Evolutionary conservation across 2,797 vertebrate species (phyloP).

Genomic region (Eulemur coronatus): DNA sequence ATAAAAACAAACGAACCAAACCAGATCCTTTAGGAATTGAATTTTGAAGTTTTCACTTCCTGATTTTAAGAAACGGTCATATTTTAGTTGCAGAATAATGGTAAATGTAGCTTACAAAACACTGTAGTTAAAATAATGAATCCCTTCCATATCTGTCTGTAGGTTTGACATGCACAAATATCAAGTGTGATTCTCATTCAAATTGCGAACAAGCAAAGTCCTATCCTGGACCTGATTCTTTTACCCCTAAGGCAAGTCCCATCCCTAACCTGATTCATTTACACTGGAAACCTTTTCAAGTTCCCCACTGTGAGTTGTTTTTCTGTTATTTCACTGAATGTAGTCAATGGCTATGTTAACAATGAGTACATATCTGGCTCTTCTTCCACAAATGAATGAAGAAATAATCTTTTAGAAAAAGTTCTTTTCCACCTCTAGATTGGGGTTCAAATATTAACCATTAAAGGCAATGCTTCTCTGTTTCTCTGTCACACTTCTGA

Average conservation of each 20-base stretch:
- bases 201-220: neutral
- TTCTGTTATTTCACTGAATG: neutral
- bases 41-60: slow-evolving; percentile 56
- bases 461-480: neutral
- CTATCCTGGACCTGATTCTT: neutral
- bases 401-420: neutral
- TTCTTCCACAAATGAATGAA: slow-evolving; percentile 11
- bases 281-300: neutral
- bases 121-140: neutral
- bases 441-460: neutral
- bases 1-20: slow-evolving; percentile 67
- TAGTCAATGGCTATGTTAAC: neutral
- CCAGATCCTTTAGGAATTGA: slow-evolving; percentile 51
- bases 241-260: neutral
- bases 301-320: neutral
- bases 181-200: neutral
- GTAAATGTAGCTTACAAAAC: neutral
- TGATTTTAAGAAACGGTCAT: slow-evolving; percentile 40
- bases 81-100: slow-evolving; percentile 50
- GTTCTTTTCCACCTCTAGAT: neutral
- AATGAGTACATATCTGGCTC: neutral
- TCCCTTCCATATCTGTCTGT: neutral
- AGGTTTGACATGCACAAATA: neutral
- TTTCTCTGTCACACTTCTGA: neutral
- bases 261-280: neutral